Evolutionary conservation across 2,113 vertebrate genomes (phyloP), one percentile per base, ranked within the genome.

Genomic region (Chaetodon auriga): DNA sequence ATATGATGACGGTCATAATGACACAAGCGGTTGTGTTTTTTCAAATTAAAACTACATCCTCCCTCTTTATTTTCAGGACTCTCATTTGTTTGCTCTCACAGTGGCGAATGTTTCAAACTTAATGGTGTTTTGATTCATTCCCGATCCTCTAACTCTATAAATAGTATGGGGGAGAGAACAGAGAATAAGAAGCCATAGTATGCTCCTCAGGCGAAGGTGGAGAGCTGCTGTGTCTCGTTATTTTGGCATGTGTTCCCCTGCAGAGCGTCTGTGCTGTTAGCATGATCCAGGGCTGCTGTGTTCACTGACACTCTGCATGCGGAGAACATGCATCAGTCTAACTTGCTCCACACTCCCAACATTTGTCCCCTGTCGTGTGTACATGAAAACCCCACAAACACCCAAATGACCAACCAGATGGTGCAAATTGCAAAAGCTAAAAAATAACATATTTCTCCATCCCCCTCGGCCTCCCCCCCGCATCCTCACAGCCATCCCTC

Each of bases 341-440:
- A 81, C 70, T 64, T 25, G 51, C 80, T 76, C 48, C 21, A 35
- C 70, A 13, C 62, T 70, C 6, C 0, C 68, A 63, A 66, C 64
- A 55, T 81, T 72, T 51, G 49, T 86, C 79, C 64, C 36, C 79
- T 70, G 84, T 89, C 46, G 58, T 6, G 7, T 78, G 78, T 54
- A 62, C 43, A 53, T 61, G 45, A 43, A 64, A 54, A 1, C 0
- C 14, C 2, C 12, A 30, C 38, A 79, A 77, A 87, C 30, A 87
- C 75, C 46, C 64, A 90, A 85, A 91, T 85, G 88, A 65, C 81
- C 30, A 21, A 86, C 41, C 89, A 87, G 86, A 89, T 81, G 80
- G 84, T 77, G 66, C 81, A 86, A 86, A 85, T 46, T 61, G 58
- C n/a, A 6, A 68, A 45, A 86, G 76, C 60, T 64, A 74, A 84